A percentile compares a stretch with the other conserved stretches of the same genome.
Conservation (phyloP, 2,888 invertebrate genomes). For the Tinea semifulvella region DNA sequence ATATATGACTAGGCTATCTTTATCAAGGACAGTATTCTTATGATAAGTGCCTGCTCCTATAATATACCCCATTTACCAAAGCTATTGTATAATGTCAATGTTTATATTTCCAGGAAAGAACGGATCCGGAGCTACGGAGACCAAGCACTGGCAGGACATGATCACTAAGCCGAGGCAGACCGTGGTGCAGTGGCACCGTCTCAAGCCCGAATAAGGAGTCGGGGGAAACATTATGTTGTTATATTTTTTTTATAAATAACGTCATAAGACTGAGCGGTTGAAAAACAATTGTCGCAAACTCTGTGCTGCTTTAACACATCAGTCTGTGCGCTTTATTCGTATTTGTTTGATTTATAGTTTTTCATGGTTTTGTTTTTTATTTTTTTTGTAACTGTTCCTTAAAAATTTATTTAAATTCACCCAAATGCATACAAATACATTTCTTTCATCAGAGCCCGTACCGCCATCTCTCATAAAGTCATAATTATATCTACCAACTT, state of each 20-base stretch:
- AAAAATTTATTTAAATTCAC: too few species aligned
- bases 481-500: too few species aligned
- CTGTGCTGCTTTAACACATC: conserved; percentile 20
- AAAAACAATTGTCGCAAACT: conserved; percentile 25
- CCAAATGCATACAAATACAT: too few species aligned
- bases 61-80: too few species aligned
- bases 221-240: conserved; percentile 23
- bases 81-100: too few species aligned
- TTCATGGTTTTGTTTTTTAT: conserved; percentile 25
- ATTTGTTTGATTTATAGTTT: background rate
- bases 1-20: too few species aligned
- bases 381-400: conserved; percentile 21
- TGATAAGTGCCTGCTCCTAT: too few species aligned
- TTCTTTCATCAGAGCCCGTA: too few species aligned
- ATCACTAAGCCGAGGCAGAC: conserved; percentile 96
- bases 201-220: conserved; percentile 84
- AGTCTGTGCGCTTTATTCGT: conserved; percentile 21
- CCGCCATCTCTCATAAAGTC: too few species aligned
- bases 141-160: conserved; percentile 99
- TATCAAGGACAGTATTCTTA: too few species aligned
- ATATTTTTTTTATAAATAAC: conserved; percentile 30
- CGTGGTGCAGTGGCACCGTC: conserved; percentile 96
- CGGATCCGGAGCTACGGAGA: conserved; percentile 93
- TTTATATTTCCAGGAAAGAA: conserved; percentile 80
- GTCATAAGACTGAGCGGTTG: conserved; percentile 63